A percentile compares a stretch with the other conserved stretches of the same genome.
Conservation (phyloP, 2,797 vertebrate species). For the Passerculus sandwichensis region DNA sequence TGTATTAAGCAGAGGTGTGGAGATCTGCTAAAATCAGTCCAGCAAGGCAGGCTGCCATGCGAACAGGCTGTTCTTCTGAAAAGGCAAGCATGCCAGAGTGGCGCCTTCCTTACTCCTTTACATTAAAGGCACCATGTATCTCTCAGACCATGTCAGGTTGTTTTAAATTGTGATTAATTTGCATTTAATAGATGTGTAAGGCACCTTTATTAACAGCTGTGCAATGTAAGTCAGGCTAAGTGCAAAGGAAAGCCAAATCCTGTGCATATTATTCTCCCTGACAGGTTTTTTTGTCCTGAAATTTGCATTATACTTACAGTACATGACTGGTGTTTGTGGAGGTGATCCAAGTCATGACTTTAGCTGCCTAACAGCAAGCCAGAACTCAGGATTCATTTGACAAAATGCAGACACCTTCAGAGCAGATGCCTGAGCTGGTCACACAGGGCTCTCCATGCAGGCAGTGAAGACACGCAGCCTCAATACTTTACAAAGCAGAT, state of each 20-base stretch:
- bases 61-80: constrained; percentile 2
- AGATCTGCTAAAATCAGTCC: neutral
- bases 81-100: neutral
- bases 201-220: constrained; percentile 22
- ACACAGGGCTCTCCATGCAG: fast-evolving
- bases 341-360: neutral
- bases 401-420: constrained; percentile 9
- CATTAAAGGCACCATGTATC: neutral
- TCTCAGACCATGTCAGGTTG: neutral
- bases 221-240: neutral
- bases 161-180: constrained; percentile 24
- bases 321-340: neutral
- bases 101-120: neutral
- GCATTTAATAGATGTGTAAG: constrained; percentile 16
- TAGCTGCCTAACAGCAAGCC: neutral
- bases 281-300: constrained; percentile 11
- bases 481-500: neutral
- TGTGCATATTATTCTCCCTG: neutral
- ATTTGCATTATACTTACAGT: neutral
- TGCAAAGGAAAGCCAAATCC: neutral
- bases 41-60: neutral
- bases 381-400: neutral
- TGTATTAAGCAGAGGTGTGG: neutral
- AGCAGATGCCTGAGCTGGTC: neutral
- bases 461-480: neutral